Conservation (phyloP, 2,888 invertebrate genomes). For the Sarcophaga caerulescens region DNA sequence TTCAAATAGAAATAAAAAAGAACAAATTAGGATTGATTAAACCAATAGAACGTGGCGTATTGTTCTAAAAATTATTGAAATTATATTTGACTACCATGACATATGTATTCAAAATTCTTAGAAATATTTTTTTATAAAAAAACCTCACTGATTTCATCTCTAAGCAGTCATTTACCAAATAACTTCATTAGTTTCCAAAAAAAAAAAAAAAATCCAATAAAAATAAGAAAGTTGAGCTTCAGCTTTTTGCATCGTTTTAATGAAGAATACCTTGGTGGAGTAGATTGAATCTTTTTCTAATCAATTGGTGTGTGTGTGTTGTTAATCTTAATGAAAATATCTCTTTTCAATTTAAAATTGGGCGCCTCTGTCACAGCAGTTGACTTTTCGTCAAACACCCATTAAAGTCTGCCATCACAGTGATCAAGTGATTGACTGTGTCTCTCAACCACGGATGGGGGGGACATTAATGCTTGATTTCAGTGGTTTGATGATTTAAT, state of each 20-base stretch:
- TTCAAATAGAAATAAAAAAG: too few relatives aligned
- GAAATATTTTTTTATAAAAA: neutral
- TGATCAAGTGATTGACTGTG: constrained; percentile 53
- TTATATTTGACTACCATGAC: too few relatives aligned
- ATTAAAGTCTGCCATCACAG: constrained; percentile 43
- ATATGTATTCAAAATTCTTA: too few relatives aligned
- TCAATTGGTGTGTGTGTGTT: neutral
- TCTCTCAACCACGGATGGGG: neutral
- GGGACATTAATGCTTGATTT: constrained; percentile 6
- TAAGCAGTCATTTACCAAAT: constrained; percentile 39
- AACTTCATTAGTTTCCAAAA: constrained; percentile 16
- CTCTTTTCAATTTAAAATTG: constrained; percentile 53
- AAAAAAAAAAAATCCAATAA: neutral
- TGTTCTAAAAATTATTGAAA: too few relatives aligned
- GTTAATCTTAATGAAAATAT: constrained; percentile 41
- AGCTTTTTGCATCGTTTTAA: constrained; percentile 44
- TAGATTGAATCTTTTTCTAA: neutral
- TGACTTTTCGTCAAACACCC: constrained; percentile 60
- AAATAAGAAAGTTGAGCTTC: constrained; percentile 8
- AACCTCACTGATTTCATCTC: constrained; percentile 15
- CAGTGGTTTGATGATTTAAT: constrained; percentile 54
- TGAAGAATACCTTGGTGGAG: too few relatives aligned
- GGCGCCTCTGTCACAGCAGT: constrained; percentile 68
- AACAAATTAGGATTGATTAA: too few relatives aligned
- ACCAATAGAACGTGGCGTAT: too few relatives aligned